These are phyloP conservation scores for Julus scanicus DNA, from an alignment of 2,888 invertebrate genomes.

Conservation along the genomic window DNA sequence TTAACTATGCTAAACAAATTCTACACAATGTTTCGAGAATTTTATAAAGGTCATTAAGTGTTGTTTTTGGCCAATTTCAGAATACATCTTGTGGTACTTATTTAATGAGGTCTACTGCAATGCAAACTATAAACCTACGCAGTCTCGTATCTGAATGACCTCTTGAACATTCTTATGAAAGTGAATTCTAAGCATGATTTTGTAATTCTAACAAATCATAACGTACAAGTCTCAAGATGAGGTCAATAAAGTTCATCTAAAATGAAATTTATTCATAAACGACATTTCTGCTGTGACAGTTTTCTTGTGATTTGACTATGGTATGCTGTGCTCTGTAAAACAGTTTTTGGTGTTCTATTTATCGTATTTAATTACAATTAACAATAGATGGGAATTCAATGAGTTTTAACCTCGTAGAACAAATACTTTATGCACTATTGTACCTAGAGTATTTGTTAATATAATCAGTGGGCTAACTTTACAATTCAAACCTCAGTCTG, in stretches of 20 bases:
- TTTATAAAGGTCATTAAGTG: not conserved
- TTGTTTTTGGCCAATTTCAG: not conserved
- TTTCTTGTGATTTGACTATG: not conserved
- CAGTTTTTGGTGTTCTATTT: not conserved
- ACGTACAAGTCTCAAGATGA: not conserved
- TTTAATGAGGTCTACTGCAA: not conserved
- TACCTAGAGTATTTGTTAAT: not conserved
- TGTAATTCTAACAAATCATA: not conserved
- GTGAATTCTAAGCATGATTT: constrained; percentile 18
- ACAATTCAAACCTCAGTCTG: not conserved
- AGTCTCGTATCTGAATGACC: not conserved
- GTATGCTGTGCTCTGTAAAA: not conserved
- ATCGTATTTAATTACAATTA: not conserved
- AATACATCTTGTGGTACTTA: not conserved
- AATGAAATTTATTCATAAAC: not conserved
- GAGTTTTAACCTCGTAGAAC: not conserved
- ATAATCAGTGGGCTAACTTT: not conserved
- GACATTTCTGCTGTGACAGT: not conserved
- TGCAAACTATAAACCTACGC: constrained; percentile 14
- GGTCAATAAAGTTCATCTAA: not conserved
- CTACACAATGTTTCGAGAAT: not conserved
- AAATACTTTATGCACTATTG: not conserved
- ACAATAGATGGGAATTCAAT: not conserved
- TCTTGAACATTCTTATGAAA: not conserved
- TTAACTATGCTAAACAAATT: not conserved